phyloP scores from a whole-genome alignment of 1,140 invertebrate species.

The Trachymyrmex septentrionalis region DNA sequence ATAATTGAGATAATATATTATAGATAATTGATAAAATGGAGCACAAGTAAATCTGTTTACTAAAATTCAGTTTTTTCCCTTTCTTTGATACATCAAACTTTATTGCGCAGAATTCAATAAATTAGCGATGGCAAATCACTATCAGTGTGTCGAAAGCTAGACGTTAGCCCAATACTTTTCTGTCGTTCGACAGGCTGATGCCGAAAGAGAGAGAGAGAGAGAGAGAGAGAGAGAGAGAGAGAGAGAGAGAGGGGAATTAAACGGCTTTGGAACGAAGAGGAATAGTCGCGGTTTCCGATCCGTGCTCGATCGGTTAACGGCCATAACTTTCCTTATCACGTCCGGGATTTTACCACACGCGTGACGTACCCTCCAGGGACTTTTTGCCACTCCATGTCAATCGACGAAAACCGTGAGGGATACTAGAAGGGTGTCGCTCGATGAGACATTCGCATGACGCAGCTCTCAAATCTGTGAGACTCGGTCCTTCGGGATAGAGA shows the following conservation, averaged over 20 bases:
- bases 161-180: slow-evolving; percentile 54
- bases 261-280: slow-evolving; percentile 52
- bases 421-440: slow-evolving; percentile 29
- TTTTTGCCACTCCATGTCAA: slow-evolving; percentile 53
- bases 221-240: slow-evolving; percentile 43
- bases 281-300: slow-evolving; percentile 53
- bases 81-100: slow-evolving; percentile 20
- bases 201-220: slow-evolving; percentile 27
- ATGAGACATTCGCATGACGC: slow-evolving; percentile 31
- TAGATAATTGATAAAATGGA: slow-evolving; percentile 5
- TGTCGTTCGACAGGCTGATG: slow-evolving; percentile 22
- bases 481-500: slow-evolving; percentile 28
- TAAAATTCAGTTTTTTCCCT: slow-evolving; percentile 7
- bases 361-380: slow-evolving; percentile 53
- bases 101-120: slow-evolving; percentile 49
- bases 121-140: slow-evolving; percentile 49
- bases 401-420: slow-evolving; percentile 41
- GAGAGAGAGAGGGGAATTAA: slow-evolving; percentile 49
- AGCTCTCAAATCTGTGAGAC: slow-evolving; percentile 23
- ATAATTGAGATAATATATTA: neutral
- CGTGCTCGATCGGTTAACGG: slow-evolving; percentile 52
- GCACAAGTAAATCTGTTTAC: neutral
- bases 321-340: slow-evolving; percentile 61
- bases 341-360: slow-evolving; percentile 46
- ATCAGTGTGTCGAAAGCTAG: slow-evolving; percentile 35